Percentiles rank a stretch among this genome's conserved stretches.
phyloP scores from a whole-genome alignment of 2,113 vertebrate species.

The Colinus virginianus region DNA sequence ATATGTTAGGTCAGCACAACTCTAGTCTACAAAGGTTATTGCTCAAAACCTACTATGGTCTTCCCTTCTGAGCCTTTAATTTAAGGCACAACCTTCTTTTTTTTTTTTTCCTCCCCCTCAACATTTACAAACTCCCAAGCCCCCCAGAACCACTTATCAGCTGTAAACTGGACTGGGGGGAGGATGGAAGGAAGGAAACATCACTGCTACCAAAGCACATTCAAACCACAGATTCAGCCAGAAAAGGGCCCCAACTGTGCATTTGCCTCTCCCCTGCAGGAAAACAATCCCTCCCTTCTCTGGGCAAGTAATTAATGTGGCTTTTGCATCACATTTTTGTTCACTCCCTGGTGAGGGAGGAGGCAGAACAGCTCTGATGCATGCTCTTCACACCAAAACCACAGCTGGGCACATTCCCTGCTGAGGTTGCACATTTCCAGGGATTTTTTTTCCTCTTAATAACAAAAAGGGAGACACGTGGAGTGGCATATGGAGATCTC shows the following conservation, averaged over 20 bases:
- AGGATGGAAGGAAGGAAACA: not conserved
- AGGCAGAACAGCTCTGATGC: not conserved
- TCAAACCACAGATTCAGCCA: not conserved
- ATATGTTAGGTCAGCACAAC: not conserved
- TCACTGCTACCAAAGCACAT: not conserved
- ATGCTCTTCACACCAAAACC: not conserved
- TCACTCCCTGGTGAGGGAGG: not conserved
- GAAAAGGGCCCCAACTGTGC: not conserved
- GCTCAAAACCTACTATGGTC: not conserved
- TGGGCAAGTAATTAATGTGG: not conserved
- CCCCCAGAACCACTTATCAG: not conserved
- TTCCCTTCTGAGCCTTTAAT: not conserved
- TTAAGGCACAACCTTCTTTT: not conserved
- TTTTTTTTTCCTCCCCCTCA: rapidly evolving
- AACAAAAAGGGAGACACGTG: not conserved
- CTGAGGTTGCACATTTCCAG: conserved; percentile 1
- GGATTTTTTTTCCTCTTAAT: not conserved
- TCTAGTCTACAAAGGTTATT: not conserved
- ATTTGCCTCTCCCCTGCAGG: not conserved
- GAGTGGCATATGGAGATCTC: not conserved
- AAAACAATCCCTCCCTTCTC: not conserved
- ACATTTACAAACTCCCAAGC: not conserved
- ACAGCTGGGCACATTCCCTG: not conserved
- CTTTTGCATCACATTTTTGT: conserved; percentile 14
- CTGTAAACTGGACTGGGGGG: not conserved